These are phyloP conservation scores for Paramormyrops kingsleyae DNA, from an alignment of 2,113 vertebrate species.

Conservation along the genomic window DNA sequence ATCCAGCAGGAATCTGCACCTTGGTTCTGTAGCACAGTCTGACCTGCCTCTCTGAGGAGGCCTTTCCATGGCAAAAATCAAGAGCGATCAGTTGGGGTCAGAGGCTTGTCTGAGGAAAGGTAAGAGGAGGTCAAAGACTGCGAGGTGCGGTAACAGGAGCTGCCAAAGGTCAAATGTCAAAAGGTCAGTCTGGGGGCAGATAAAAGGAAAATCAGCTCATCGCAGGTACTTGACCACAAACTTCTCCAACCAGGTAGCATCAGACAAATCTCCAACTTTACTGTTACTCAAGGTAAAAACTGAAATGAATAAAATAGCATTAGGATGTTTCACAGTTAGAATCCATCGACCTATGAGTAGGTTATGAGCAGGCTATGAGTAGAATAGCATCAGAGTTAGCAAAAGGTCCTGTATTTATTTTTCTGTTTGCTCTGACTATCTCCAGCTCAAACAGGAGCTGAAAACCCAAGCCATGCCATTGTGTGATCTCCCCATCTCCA, in stretches of 20 bases:
- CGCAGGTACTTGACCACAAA: neutral
- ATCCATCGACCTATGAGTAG: neutral
- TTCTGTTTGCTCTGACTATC: neutral
- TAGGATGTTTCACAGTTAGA: neutral
- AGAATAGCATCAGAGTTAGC: neutral
- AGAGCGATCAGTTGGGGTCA: neutral
- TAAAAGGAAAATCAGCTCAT: neutral
- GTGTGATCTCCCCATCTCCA: slow-evolving; percentile 26
- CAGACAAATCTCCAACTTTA: neutral
- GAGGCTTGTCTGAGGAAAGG: neutral
- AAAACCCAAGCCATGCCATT: neutral
- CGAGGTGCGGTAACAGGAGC: neutral
- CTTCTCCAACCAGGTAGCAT: neutral
- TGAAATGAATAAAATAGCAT: neutral
- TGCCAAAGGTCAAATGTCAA: neutral
- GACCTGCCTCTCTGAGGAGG: slow-evolving; percentile 13
- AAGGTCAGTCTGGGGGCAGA: neutral
- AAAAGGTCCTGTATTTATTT: neutral
- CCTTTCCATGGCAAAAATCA: neutral
- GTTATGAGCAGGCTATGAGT: neutral
- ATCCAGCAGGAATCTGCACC: neutral
- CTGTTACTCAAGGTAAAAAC: neutral
- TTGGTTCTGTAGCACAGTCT: neutral
- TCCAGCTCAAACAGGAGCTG: neutral
- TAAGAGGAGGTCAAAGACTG: neutral